phyloP scores from a whole-genome alignment of 2,113 vertebrate genomes.

The Orthonyx spaldingii region DNA sequence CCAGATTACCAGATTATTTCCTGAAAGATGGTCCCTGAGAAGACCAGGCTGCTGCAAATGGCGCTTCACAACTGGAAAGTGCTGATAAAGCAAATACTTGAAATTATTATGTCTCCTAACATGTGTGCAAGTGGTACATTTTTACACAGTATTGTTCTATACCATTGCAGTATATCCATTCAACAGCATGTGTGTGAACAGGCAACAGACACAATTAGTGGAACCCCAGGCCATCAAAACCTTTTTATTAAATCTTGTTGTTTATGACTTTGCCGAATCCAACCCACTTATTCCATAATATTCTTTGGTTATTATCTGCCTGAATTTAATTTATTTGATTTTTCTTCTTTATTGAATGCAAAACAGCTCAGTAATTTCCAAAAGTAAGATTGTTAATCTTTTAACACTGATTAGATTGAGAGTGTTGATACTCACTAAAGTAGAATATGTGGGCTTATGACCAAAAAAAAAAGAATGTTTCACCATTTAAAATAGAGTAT shows the following conservation, averaged over 20 bases:
- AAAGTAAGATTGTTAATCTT: not conserved
- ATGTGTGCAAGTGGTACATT: not conserved
- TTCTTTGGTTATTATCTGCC: not conserved
- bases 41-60: not conserved
- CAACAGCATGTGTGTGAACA: not conserved
- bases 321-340: not conserved
- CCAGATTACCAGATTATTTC: constrained; percentile 48
- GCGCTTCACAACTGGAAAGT: not conserved
- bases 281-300: not conserved
- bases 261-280: not conserved
- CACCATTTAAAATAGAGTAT: not conserved
- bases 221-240: not conserved
- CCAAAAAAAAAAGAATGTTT: not conserved
- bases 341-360: not conserved
- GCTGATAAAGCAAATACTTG: not conserved
- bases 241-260: not conserved
- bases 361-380: not conserved
- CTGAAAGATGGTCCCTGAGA: constrained; percentile 18
- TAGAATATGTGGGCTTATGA: not conserved
- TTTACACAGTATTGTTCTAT: not conserved
- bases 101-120: not conserved
- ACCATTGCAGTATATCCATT: not conserved
- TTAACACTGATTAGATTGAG: not conserved
- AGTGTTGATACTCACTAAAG: not conserved
- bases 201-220: not conserved